Base-by-base conservation (phyloP, 2,888 invertebrate species). In the Pammene fasciana region DNA sequence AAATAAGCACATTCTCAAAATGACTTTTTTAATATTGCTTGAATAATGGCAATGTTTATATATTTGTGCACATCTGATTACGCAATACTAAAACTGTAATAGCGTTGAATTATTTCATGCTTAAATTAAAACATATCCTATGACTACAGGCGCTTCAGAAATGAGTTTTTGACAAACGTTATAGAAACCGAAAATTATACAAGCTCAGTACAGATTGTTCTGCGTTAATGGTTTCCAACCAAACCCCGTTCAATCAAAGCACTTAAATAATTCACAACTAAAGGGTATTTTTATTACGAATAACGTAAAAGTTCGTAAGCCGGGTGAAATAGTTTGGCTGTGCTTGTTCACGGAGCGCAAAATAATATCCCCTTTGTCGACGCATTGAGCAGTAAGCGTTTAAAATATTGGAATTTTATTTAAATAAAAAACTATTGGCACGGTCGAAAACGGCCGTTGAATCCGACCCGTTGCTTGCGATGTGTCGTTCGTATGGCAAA, bases 331-430 rank as follows among this genome's bases (percentile, higher is more conserved):
- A 70, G 65, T 70, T 65, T 41, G 48, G 60, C 70, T 65, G 59
- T 43, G 70, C 60, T 75, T 75, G 77, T 74, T 74, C 75, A 74
- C 75, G 70, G 75, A 77, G 76, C 76, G 74, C 72, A 76, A 81
- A 81, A 81, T 81, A 80, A 84, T 83, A 79, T 77, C 73, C 81
- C 76, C 81, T 79, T 76, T 83, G 81, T 82, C 79, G 76, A 75
- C 76, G 79, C 81, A 78, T 75, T 75, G 79, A 80, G 79, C 80
- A 77, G 78, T 81, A 79, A 82, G 77, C 79, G 81, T 79, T 79
- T 73, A 84, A 86, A 85, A 83, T 84, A 87, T 87, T 82, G 83
- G 82, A 79, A 79, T 84, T 87, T 87, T 86, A 86, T 87, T 87
- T 82, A 84, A 87, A 86, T 85, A 82, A 80, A 83, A 85, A 86